Percentiles rank a stretch among this genome's conserved stretches.
Evolutionary conservation across 2,113 vertebrate species (phyloP).

Genomic region (Pluvialis apricaria): DNA sequence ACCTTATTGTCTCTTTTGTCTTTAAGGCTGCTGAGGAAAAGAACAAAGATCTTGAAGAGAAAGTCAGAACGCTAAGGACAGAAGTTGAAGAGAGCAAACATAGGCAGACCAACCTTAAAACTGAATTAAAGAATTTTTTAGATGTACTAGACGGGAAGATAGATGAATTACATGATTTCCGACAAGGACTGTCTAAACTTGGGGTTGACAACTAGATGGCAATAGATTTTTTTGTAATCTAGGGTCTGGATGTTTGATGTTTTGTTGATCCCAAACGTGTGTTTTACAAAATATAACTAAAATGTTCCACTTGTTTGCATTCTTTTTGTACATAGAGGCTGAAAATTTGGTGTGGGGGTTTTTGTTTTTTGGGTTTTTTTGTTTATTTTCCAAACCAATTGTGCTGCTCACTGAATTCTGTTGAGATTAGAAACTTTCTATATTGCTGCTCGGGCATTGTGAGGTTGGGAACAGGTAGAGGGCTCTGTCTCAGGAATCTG

Average conservation of each 20-base stretch:
- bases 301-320: conserved; percentile 56
- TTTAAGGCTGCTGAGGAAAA: conserved; percentile 85
- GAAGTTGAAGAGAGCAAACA: conserved; percentile 86
- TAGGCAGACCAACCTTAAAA: conserved; percentile 88
- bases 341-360: conserved; percentile 27
- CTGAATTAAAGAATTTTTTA: conserved; percentile 91
- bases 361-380: neutral
- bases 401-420: conserved; percentile 64
- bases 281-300: conserved; percentile 58
- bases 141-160: conserved; percentile 93
- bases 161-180: conserved; percentile 93
- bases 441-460: conserved; percentile 51
- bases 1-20: conserved; percentile 19
- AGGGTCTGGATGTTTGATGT: conserved; percentile 52
- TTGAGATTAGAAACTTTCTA: conserved; percentile 30
- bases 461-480: conserved; percentile 67
- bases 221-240: conserved; percentile 50
- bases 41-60: conserved; percentile 87
- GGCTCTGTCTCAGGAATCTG: conserved; percentile 77
- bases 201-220: conserved; percentile 85
- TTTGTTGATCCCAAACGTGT: conserved; percentile 66
- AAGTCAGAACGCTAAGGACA: conserved; percentile 78
- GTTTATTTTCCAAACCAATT: conserved; percentile 53
- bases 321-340: conserved; percentile 65
- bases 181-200: conserved; percentile 90